Base-by-base conservation (phyloP, 1,140 invertebrate species). In the Danaus melanippus region DNA sequence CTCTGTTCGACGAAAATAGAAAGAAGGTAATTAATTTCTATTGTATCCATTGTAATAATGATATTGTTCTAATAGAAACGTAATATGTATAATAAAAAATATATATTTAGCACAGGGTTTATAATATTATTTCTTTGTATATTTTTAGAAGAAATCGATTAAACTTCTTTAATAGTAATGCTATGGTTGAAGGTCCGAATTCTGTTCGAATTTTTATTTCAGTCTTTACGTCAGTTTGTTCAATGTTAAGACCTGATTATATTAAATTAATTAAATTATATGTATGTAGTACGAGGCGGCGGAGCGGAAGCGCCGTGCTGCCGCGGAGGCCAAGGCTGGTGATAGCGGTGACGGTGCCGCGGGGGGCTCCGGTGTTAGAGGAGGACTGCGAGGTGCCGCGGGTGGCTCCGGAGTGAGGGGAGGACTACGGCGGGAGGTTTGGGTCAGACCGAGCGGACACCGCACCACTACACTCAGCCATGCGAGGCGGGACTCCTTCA, bases 1-100 rank as follows among this genome's bases (percentile, higher is more conserved):
- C 92, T 10, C 88, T 98, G 56, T 98, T 98, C 84, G 96, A 98
- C 86, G 96, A 98, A 87, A 96, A 95, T 66, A 91, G 95, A 32
- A 97, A 96, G 88, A 97, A 96, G 92, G 95, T 96, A 5, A 32
- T 32, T 32, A 0, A 32, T 32, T 5, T 3, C 21, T 4, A 32
- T 8, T 32, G 21, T 32, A 32, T 32, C 17, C 17, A 32, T 32
- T 4, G 21, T 32, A 4, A 32, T 7, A 32, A 32, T 32, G 6
- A 7, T 32, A 4, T 32, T 32, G 2, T 32, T 32, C 6, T 8
- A 32, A 32, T 32, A 32, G 21, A 15, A 15, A 15, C 15, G 1
- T 15, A 15, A 15, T 15, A 15, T 15, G 15, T 15, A 15, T 15
- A 1, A 15, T 15, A 15, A 15, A 15, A 1, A 15, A 15, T 1